Conservation (phyloP, 2,797 vertebrate species). For the Catamblyrhynchus diadema region DNA sequence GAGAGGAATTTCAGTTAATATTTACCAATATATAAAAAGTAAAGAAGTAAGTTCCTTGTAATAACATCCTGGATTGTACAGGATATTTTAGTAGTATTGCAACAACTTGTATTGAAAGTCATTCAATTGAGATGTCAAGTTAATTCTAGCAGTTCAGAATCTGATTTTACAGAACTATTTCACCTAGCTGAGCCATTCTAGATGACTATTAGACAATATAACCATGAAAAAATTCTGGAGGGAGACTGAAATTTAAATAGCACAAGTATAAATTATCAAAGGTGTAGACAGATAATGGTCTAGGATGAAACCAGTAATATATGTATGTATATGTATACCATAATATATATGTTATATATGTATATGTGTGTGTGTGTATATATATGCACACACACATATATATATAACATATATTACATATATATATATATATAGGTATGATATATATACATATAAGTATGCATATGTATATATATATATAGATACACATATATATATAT, state of each 20-base stretch:
- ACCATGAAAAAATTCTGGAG: neutral
- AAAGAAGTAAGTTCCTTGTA: neutral
- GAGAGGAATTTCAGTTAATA: neutral
- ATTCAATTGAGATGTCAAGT: neutral
- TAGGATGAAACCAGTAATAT: neutral
- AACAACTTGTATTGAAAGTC: neutral
- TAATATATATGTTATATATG: neutral
- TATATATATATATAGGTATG: too few relatives aligned
- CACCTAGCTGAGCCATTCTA: neutral
- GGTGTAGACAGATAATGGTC: neutral
- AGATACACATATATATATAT: neutral
- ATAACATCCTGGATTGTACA: neutral
- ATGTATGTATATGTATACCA: too few relatives aligned
- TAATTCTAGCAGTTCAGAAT: neutral
- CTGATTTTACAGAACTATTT: neutral
- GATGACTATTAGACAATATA: neutral
- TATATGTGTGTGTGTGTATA: rapidly evolving
- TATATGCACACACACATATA: too few relatives aligned
- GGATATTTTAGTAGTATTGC: neutral
- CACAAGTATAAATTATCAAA: neutral
- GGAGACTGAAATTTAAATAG: neutral
- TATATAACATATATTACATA: too few relatives aligned
- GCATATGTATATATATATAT: too few relatives aligned
- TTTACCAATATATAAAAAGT: neutral
- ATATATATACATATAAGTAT: too few relatives aligned